These are phyloP conservation scores for Synanthedon myopaeformis DNA, from an alignment of 2,888 invertebrate species.

Conservation along the genomic window DNA sequence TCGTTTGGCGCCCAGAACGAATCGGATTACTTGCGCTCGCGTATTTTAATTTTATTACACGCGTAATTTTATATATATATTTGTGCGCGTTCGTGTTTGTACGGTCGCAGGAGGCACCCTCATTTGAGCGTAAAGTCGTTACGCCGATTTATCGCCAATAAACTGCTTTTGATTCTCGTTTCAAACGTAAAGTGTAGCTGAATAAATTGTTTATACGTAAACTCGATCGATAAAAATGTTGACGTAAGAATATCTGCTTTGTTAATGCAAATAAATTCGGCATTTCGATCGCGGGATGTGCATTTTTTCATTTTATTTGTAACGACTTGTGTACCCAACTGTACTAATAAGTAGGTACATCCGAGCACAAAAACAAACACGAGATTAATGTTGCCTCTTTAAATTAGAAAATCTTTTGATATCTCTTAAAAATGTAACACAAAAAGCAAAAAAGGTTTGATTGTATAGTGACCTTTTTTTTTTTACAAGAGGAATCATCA, in stretches of 20 bases:
- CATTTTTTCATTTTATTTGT: neutral
- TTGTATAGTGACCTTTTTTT: too few relatives aligned
- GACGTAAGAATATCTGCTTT: neutral
- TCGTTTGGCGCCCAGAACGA: conserved; percentile 7
- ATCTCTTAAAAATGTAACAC: too few relatives aligned
- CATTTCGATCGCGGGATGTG: neutral
- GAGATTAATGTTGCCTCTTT: too few relatives aligned
- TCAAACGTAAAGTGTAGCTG: conserved; percentile 12
- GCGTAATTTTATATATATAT: conserved; percentile 21
- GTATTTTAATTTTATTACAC: conserved; percentile 29
- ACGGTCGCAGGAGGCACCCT: conserved; percentile 6
- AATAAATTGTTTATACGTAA: neutral
- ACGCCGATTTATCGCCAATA: conserved; percentile 30
- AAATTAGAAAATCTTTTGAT: too few relatives aligned
- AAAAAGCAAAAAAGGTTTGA: too few relatives aligned
- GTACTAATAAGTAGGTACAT: neutral
- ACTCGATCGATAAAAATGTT: neutral
- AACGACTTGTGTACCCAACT: neutral
- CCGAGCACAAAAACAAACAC: too few relatives aligned
- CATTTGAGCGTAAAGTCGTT: conserved; percentile 18
- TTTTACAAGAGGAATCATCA: too few relatives aligned
- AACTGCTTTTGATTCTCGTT: conserved; percentile 26
- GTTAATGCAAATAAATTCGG: neutral
- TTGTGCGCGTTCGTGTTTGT: conserved; percentile 18
- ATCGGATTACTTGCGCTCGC: neutral